Base-by-base conservation (phyloP, 2,797 vertebrate genomes). In the Arnoldichthys spilopterus region DNA sequence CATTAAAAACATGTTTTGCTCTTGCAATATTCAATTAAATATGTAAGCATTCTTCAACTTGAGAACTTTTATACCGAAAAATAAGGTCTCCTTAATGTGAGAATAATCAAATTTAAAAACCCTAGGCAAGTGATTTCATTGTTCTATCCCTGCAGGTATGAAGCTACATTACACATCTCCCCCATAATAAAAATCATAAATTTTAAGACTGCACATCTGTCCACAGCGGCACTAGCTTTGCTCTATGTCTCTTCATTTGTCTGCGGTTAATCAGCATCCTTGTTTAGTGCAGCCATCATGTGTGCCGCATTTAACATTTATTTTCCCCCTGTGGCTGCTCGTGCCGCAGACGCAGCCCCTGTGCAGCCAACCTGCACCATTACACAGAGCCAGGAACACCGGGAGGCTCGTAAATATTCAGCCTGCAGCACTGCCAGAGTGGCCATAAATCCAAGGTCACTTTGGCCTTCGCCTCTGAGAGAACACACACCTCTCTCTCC, bases 391-490 rank as follows among this genome's bases (percentile, higher is more conserved):
- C 78, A 78, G 77, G 80, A 85, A 68, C 37, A 80, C 86, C 58
- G 73, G 61, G 66, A 49, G 61, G 24, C 75, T 85, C 78, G 68
- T 90, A 84, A 90, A 90, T 90, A 89, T 86, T 86, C 83, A 82
- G 87, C 78, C 37, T 16, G 34, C 64, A 28, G 58, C 53, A n/a
- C 58, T 56, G 69, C 16, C 43, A 72, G 54, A 20, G 34, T 16
- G 51, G 72, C 43, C 32, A 81, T 80, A 79, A 81, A 88, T 86
- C 87, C 86, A 90, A 90, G 86, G 89, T 89, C 89, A 91, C 87
- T 90, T 86, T 89, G 81, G 74, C 74, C 53, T 80, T 74, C 80
- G 76, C 78, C 82, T 80, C 22, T 9, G 74, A 72, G 74, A 49
- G 67, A 79, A 80, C 43, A 66, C 78, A 68, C 45, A 51, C 54